Evolutionary conservation across 2,888 invertebrate species (phyloP).

Genomic region (Beris morrisii): DNA sequence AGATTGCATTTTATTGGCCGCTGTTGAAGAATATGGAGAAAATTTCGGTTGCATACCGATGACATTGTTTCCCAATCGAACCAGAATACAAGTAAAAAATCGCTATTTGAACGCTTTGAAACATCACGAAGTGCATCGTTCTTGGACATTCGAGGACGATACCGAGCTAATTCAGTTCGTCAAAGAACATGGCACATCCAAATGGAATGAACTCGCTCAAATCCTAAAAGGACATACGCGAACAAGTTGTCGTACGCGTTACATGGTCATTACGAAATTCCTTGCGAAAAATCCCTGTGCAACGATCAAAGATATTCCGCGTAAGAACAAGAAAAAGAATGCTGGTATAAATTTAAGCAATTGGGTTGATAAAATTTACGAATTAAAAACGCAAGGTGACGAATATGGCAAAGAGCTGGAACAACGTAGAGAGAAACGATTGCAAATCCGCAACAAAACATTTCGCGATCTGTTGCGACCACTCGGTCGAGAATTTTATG

Average conservation of each 20-base stretch:
- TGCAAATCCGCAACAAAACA: conserved; percentile 26
- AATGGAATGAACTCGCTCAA: conserved; percentile 61
- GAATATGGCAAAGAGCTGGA: neutral
- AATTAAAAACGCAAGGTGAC: conserved; percentile 32
- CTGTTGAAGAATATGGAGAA: conserved; percentile 63
- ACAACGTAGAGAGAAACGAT: conserved; percentile 31
- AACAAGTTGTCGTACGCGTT: conserved; percentile 64
- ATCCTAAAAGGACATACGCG: conserved; percentile 61
- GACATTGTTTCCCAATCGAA: conserved; percentile 64
- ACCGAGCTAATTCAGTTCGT: conserved; percentile 61
- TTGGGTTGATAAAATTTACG: conserved; percentile 49
- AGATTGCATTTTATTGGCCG: conserved; percentile 66
- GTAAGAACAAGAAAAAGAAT: conserved; percentile 41
- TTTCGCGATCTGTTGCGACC: conserved; percentile 32
- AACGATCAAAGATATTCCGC: conserved; percentile 47
- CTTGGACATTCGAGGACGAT: conserved; percentile 68
- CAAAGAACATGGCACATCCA: conserved; percentile 55
- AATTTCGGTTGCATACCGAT: conserved; percentile 63
- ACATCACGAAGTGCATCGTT: conserved; percentile 53
- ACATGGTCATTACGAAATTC: conserved; percentile 60
- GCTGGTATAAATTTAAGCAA: conserved; percentile 46
- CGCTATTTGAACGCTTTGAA: conserved; percentile 61
- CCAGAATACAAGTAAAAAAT: conserved; percentile 63
- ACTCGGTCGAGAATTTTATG: conserved; percentile 42
- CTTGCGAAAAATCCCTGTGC: conserved; percentile 58